Evolutionary conservation across 1,140 invertebrate genomes (phyloP), one percentile per base, ranked within the genome.

Genomic region (Tetragonula clypearis): DNA sequence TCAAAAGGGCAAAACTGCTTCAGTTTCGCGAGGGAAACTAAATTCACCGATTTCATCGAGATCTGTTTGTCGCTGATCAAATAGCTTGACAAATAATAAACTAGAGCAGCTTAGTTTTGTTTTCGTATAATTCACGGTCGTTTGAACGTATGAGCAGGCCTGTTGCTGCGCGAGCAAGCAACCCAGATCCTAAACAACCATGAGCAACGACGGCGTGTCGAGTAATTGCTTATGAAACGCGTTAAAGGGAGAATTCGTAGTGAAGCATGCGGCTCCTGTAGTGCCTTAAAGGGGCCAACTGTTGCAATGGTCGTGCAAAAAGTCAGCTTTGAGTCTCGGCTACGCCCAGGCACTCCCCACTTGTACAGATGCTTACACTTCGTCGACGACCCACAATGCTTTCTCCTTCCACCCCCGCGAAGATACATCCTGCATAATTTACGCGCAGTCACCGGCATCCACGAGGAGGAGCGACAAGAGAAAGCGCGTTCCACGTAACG

Each of bases 281-380:
- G 89, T 82, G 86, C 85, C 91, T 92, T 92, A 91, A 93, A 93
- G 92, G 88, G 88, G 92, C 92, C 92, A 93, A 93, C 92, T 93
- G 92, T 93, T 93, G 92, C 92, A 86, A 93, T 77, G 75, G 88
- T 77, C 77, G 86, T 81, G 84, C 89, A 93, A 93, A 93, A 93
- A 92, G 87, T 91, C 85, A 76, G 89, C 81, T 85, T 81, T 79
- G 73, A 83, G 85, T 85, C 87, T 87, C 79, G 79, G 35, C 89
- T 86, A 87, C 84, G 77, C 89, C 86, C 86, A 87, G 85, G 74
- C 88, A 78, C 80, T 88, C 84, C 76, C 69, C 83, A 74, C 76
- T 79, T 84, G 69, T 62, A 79, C 82, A 79, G 76, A 90, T 85
- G 88, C 88, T 90, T 87, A 89, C 88, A 87, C 86, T 90, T 90